These are phyloP conservation scores for Synanthedon formicaeformis DNA, from an alignment of 2,888 invertebrate species.

Conservation along the genomic window DNA sequence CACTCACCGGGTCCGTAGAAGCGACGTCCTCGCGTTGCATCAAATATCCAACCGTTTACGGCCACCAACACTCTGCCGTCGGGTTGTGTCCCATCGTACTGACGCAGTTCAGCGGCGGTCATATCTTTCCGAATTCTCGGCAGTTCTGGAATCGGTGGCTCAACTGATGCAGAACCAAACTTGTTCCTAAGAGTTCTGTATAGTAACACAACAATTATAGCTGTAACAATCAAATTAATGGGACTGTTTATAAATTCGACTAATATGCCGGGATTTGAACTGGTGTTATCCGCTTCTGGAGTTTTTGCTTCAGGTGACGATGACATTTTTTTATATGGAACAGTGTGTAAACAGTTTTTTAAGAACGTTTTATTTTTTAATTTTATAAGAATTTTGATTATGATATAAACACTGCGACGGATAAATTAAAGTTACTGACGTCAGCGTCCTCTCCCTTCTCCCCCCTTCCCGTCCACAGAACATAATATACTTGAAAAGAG, in stretches of 20 bases:
- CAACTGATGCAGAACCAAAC: constrained; percentile 31
- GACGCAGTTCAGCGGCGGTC: constrained; percentile 86
- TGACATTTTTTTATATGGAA: constrained; percentile 28
- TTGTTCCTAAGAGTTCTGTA: constrained; percentile 75
- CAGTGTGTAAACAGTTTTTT: constrained; percentile 6
- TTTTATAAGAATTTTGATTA: constrained; percentile 15
- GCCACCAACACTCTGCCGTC: constrained; percentile 92
- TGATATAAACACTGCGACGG: constrained; percentile 17
- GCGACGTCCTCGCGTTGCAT: constrained; percentile 89
- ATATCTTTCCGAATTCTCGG: constrained; percentile 92
- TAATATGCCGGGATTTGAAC: constrained; percentile 38
- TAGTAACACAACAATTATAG: constrained; percentile 73
- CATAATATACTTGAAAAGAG: too few species aligned
- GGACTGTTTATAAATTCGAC: constrained; percentile 73
- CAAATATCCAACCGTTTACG: constrained; percentile 95
- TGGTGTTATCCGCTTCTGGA: constrained; percentile 24
- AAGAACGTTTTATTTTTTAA: constrained; percentile 19
- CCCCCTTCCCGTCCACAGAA: not conserved
- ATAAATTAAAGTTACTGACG: constrained; percentile 40
- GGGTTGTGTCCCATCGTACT: constrained; percentile 86
- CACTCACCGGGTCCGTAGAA: constrained; percentile 94
- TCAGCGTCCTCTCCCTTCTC: constrained; percentile 22
- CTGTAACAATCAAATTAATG: constrained; percentile 74
- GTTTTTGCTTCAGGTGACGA: constrained; percentile 38
- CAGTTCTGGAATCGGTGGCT: constrained; percentile 48